These are phyloP conservation scores for Drosophila monieri DNA, from an alignment of 2,888 invertebrate genomes.

Conservation along the genomic window DNA sequence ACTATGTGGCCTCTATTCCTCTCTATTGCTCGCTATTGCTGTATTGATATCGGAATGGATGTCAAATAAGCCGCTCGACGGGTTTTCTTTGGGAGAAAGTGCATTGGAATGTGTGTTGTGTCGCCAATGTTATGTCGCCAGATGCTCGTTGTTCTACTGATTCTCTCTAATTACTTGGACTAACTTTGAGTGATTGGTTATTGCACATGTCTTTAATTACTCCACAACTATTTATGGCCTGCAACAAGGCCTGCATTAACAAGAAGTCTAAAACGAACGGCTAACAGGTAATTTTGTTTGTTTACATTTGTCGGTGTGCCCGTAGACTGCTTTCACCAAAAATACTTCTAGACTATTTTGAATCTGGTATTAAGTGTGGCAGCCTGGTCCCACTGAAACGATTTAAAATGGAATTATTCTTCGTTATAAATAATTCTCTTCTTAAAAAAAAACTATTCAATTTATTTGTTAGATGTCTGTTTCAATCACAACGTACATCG, in stretches of 20 bases:
- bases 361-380: background rate
- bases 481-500: constrained; percentile 37
- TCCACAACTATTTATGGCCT: constrained; percentile 7
- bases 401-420: background rate
- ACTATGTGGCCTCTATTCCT: constrained; percentile 70
- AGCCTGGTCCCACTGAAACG: constrained; percentile 9
- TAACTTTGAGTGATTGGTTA: constrained; percentile 14
- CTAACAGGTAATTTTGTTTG: constrained; percentile 26
- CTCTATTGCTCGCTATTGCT: constrained; percentile 43
- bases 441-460: background rate
- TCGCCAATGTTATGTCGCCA: constrained; percentile 7
- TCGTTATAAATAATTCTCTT: background rate
- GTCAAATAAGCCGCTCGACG: constrained; percentile 63
- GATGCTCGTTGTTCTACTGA: constrained; percentile 16
- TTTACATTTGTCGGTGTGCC: constrained; percentile 9
- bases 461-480: constrained; percentile 33
- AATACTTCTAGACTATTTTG: background rate
- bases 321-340: background rate
- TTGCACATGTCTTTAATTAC: constrained; percentile 15
- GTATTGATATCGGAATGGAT: constrained; percentile 73
- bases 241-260: constrained; percentile 6
- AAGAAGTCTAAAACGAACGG: background rate
- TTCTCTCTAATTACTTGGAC: constrained; percentile 1
- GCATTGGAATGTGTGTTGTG: constrained; percentile 65
- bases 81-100: constrained; percentile 65